Evolutionary conservation across 2,113 vertebrate species (phyloP), one percentile per base, ranked within the genome.

Genomic region (Coptodon rendalli): DNA sequence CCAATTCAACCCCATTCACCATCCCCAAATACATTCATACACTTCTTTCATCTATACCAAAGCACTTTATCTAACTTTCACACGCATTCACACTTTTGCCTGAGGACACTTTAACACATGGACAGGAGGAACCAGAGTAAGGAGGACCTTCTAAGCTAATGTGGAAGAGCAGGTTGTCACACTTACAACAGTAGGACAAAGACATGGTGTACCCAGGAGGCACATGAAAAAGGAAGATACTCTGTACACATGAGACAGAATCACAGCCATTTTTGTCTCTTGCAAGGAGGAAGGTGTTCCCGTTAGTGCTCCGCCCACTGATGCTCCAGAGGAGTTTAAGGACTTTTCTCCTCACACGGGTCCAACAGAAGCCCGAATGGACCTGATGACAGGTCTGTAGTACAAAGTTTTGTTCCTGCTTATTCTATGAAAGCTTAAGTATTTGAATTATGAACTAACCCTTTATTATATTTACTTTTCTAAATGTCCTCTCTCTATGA

Each of bases 221-320:
- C 3, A 13, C 10, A 56, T 24, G 53, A 12, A 24, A 6, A 56
- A 13, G 22, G 53, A 56, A 24, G 10, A 6, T 24, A 27, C 22
- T 13, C 3, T 6, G 6, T 2, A 29, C 14, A 19, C 24, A 48
- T 1, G 9, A 5, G 14, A 45, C 40, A 76, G 27, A 1, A 48
- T 68, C 38, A 36, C 5, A 9, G 4, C 80, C 4, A 68, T 57
- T 29, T 56, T 24, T 8, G 8, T 89, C 14, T 85, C 9, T 71
- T 40, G 2, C 9, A 95, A 84, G n/a, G 83, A 85, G 53, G 84
- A 14, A 43, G 93, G 89, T 16, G 27, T 78, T 88, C 97, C 98
- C 17, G 95, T 98, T 54, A 94, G 86, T 91, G 96, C 94, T 29
- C 98, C 98, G 6, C 97, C 97, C 87, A 97, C 97, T 12, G 52